Percentiles rank a stretch among this genome's conserved stretches.
Conservation (phyloP, 2,113 vertebrate genomes). For the Epinephelus lanceolatus region DNA sequence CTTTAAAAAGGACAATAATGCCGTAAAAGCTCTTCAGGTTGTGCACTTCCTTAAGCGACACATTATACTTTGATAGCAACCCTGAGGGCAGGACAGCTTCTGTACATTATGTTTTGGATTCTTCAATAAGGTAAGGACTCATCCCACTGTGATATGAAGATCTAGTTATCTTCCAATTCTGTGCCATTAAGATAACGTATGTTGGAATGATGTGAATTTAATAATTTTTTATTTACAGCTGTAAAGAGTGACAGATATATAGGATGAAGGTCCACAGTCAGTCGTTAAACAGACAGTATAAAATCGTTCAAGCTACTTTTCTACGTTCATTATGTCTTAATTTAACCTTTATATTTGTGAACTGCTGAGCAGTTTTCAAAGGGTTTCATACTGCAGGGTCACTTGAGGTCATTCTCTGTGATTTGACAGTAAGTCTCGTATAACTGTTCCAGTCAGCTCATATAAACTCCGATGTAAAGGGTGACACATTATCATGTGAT, state of each 20-base stretch:
- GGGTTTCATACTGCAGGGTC: not conserved
- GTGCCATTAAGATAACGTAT: not conserved
- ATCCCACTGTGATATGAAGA: not conserved
- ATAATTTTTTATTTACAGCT: not conserved
- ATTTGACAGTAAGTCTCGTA: not conserved
- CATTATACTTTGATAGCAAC: conserved; percentile 42
- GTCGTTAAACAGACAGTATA: conserved; percentile 10
- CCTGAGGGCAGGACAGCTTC: conserved; percentile 10
- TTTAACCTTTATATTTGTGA: not conserved
- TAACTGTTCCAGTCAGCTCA: not conserved
- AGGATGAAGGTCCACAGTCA: conserved; percentile 60
- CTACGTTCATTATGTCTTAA: not conserved
- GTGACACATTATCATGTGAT: not conserved
- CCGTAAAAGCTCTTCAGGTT: conserved; percentile 62
- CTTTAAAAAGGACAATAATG: conserved; percentile 72
- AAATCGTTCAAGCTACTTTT: not conserved
- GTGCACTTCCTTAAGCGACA: conserved; percentile 50
- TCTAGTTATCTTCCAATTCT: not conserved
- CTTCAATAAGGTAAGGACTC: conserved; percentile 63
- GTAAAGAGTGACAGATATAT: conserved; percentile 45
- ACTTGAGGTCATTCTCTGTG: not conserved
- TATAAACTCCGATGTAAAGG: not conserved
- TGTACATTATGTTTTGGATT: conserved; percentile 12
- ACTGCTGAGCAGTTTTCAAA: not conserved
- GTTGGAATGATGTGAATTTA: not conserved